Conservation (phyloP, 2,888 invertebrate species). For the Sylvicola fuscatus region DNA sequence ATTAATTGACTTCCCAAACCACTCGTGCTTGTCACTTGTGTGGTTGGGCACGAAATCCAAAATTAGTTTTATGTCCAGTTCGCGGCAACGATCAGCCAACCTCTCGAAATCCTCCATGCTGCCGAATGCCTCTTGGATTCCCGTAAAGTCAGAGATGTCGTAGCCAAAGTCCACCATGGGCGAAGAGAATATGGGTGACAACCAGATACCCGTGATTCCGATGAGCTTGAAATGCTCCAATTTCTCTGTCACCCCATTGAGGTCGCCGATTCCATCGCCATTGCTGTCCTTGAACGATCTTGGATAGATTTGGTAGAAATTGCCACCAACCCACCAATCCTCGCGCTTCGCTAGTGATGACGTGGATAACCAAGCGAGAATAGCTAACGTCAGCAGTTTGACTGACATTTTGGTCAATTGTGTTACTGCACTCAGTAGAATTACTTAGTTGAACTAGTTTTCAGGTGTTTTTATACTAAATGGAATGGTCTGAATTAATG, state of each 20-base stretch:
- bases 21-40: slow-evolving; percentile 22
- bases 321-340: slow-evolving; percentile 57
- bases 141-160: slow-evolving; percentile 58
- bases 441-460: too few species aligned
- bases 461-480: too few species aligned
- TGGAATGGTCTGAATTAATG: too few species aligned
- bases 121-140: slow-evolving; percentile 14
- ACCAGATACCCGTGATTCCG: slow-evolving; percentile 57
- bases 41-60: slow-evolving; percentile 34
- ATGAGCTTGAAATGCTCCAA: slow-evolving; percentile 30
- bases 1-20: slow-evolving; percentile 48
- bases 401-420: too few species aligned
- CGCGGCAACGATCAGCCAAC: not conserved
- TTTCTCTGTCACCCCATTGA: slow-evolving; percentile 32
- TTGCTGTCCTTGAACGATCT: slow-evolving; percentile 54
- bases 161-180: slow-evolving; percentile 78
- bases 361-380: too few species aligned
- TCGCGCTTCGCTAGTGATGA: not conserved
- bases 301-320: slow-evolving; percentile 59
- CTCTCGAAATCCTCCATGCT: not conserved
- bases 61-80: slow-evolving; percentile 25
- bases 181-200: slow-evolving; percentile 66
- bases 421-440: too few species aligned
- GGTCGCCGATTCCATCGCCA: slow-evolving; percentile 55
- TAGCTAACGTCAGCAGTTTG: too few species aligned